These are phyloP conservation scores for Leucozona laternaria DNA, from an alignment of 2,888 invertebrate species.

Conservation along the genomic window DNA sequence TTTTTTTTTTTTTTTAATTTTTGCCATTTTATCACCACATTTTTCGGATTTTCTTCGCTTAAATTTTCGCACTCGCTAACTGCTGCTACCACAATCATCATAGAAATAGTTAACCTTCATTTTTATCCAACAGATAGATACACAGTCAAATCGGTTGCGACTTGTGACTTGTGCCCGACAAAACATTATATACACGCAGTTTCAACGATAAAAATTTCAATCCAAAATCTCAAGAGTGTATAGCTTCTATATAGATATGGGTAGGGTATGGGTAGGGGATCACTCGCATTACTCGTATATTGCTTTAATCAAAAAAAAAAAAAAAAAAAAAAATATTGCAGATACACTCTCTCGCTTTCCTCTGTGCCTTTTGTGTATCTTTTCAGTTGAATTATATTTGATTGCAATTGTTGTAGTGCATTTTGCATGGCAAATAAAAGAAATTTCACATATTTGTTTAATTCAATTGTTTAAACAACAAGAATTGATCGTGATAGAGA, in stretches of 20 bases:
- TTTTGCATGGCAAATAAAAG: slow-evolving; percentile 39
- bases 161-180: neutral
- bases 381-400: slow-evolving; percentile 55
- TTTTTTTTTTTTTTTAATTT: slow-evolving; percentile 15
- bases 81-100: slow-evolving; percentile 46
- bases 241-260: neutral
- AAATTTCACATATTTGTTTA: slow-evolving; percentile 28
- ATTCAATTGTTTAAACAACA: slow-evolving; percentile 69
- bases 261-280: no score
- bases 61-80: slow-evolving; percentile 30
- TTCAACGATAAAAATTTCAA: slow-evolving; percentile 6
- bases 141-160: slow-evolving; percentile 45
- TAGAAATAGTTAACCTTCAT: slow-evolving; percentile 69
- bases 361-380: slow-evolving; percentile 43
- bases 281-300: slow-evolving; percentile 18
- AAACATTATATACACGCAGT: slow-evolving; percentile 10
- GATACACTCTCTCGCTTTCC: slow-evolving; percentile 10
- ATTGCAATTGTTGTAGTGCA: slow-evolving; percentile 52
- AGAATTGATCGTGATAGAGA: slow-evolving; percentile 31
- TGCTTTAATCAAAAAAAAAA: slow-evolving; percentile 18
- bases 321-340: neutral
- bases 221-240: slow-evolving; percentile 2
- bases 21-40: slow-evolving; percentile 26
- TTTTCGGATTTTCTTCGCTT: slow-evolving; percentile 34
- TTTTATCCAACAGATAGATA: slow-evolving; percentile 62